Percentiles rank a stretch among this genome's conserved stretches.
Evolutionary conservation across 2,797 vertebrate species (phyloP).

Genomic region (Siniperca undulata): DNA sequence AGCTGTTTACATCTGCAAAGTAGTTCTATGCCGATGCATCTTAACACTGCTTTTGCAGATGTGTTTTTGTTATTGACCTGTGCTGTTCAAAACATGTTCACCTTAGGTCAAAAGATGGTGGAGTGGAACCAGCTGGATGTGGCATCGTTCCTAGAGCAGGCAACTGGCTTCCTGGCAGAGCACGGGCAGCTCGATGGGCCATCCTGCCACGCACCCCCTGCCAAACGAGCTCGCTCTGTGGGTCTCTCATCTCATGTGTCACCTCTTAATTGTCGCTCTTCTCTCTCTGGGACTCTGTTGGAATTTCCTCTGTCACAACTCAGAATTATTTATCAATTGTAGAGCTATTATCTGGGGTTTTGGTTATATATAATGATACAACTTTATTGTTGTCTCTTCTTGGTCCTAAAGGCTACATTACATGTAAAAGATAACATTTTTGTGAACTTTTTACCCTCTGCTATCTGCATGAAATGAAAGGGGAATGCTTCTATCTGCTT

Average conservation of each 20-base stretch:
- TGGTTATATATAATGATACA: background rate
- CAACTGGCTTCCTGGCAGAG: conserved; percentile 95
- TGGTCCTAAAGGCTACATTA: background rate
- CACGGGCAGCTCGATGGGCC: conserved; percentile 97
- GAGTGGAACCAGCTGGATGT: conserved; percentile 99
- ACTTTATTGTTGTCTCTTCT: background rate
- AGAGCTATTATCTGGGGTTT: background rate
- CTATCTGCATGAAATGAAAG: background rate
- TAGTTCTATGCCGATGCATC: background rate
- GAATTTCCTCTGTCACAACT: conserved; percentile 21
- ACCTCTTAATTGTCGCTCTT: conserved; percentile 3
- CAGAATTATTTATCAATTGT: conserved; percentile 10
- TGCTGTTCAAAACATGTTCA: conserved; percentile 7
- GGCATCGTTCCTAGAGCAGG: conserved; percentile 96
- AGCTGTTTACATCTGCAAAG: background rate
- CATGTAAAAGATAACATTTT: background rate
- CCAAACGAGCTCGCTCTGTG: conserved; percentile 96
- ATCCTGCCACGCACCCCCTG: conserved; percentile 93
- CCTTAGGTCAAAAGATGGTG: conserved; percentile 96
- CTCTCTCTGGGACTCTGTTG: conserved; percentile 26
- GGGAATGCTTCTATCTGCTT: background rate
- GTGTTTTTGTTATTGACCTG: background rate
- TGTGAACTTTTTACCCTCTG: background rate
- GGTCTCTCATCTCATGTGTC: conserved; percentile 76
- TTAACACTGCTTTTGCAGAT: background rate